Evolutionary conservation across 2,888 invertebrate genomes (phyloP).

Genomic region (Chrysolina haemoptera): DNA sequence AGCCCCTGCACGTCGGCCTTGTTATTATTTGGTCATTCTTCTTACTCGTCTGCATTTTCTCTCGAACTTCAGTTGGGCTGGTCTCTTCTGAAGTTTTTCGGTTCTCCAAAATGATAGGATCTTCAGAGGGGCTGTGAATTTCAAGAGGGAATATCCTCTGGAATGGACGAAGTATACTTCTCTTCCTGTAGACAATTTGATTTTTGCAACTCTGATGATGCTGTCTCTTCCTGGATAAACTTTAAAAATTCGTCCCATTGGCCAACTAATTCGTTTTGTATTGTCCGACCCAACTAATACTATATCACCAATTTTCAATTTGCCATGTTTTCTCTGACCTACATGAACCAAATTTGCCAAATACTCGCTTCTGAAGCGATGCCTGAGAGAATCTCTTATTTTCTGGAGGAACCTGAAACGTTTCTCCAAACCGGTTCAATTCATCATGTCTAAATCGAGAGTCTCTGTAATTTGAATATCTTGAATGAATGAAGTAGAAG

Average conservation of each 20-base stretch:
- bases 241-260: too few species aligned
- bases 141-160: background rate
- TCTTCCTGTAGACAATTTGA: too few species aligned
- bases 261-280: background rate
- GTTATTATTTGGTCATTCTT: too few species aligned
- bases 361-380: background rate
- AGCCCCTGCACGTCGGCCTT: too few species aligned
- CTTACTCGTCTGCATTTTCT: too few species aligned
- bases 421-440: background rate
- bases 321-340: background rate
- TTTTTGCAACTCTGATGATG: too few species aligned
- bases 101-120: background rate
- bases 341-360: background rate
- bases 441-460: background rate
- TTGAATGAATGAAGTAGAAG: constrained; percentile 21
- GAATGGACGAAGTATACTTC: background rate
- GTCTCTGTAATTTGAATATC: background rate
- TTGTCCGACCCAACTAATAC: background rate
- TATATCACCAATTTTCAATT: background rate
- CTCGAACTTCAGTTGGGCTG: too few species aligned
- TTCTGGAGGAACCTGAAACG: background rate
- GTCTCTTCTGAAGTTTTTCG: too few species aligned
- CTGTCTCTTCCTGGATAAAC: too few species aligned
- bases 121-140: background rate
- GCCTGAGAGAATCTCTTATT: constrained; percentile 1